Percentiles rank a stretch among this genome's conserved stretches.
Evolutionary conservation across 2,113 vertebrate genomes (phyloP).

Genomic region (Greenwoodochromis staneri): DNA sequence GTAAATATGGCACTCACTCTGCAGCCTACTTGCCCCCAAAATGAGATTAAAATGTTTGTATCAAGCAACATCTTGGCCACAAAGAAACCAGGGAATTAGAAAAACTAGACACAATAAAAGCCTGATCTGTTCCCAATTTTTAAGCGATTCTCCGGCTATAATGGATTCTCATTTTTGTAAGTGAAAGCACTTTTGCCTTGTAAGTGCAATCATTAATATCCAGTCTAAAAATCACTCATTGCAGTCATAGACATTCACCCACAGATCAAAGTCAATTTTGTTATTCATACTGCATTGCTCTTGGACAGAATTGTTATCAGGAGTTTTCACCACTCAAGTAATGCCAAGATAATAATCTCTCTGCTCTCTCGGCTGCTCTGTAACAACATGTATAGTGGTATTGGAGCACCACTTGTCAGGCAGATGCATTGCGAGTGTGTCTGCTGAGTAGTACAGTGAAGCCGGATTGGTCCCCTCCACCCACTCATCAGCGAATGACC

Average conservation of each 20-base stretch:
- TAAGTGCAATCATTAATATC: constrained; percentile 43
- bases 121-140: background rate
- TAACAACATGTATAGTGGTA: constrained; percentile 43
- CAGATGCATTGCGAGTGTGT: constrained; percentile 16
- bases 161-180: background rate
- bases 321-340: constrained; percentile 36
- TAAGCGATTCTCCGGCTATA: background rate
- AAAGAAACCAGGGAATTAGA: background rate
- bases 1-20: constrained; percentile 29
- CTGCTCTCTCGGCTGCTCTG: constrained; percentile 28
- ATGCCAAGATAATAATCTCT: constrained; percentile 50
- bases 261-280: constrained; percentile 28
- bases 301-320: constrained; percentile 33
- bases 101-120: background rate
- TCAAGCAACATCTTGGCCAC: background rate
- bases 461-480: constrained; percentile 28
- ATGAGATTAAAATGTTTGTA: background rate
- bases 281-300: constrained; percentile 28
- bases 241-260: background rate
- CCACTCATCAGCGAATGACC: constrained; percentile 35
- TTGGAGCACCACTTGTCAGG: constrained; percentile 27
- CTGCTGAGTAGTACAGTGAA: constrained; percentile 22
- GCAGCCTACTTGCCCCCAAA: background rate
- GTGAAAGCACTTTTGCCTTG: constrained; percentile 4
- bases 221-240: constrained; percentile 37